Base-by-base conservation (phyloP, 2,797 vertebrate genomes). In the Garrulus glandarius region DNA sequence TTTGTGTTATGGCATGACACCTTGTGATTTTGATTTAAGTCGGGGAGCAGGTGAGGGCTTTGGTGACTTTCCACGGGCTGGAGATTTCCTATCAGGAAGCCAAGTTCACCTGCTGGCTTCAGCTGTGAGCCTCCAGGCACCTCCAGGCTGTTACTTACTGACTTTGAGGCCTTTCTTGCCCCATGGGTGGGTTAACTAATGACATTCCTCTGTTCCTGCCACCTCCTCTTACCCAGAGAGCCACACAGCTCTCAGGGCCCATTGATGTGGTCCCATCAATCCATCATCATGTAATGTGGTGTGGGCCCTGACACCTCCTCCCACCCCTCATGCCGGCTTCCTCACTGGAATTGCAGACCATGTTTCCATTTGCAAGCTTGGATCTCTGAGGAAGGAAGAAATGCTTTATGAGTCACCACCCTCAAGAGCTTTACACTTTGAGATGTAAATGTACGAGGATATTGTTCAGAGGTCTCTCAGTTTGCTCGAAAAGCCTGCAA, bases 241-340 rank as follows among this genome's bases (percentile, higher is more conserved):
- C 63, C 82, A 34, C 46, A 44, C 4, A 10, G 34, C 39, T 91
- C 57, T 75, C 61, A 34, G 47, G 9, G 36, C 30, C 13, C 39
- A 61, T 61, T 95, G 89, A 93, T 95, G 93, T 95, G 85, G 92
- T 93, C 69, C 61, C 90, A 93, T 94, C 92, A 90, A 92, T 94
- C 87, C 76, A 69, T 92, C 94, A 93, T 65, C 94, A 56, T 84
- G 55, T 86, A 71, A 78, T 27, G 13, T 55, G 47, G 11, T 91
- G 61, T 81, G 53, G 60, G n/a, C 20, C 65, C 71, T 91, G 89
- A 94, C 68, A 72, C 55, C 39, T 90, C 34, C 36, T 37, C 61
- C 30, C 32, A 15, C 17, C 36, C 26, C 26, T 41, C 49, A 34
- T 43, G 61, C n/a, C 8, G 3, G 16, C 53, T 84, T 93, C 75